These are phyloP conservation scores for Caenorhabditis uteleia DNA, from an alignment of 2,888 invertebrate species.

Conservation along the genomic window DNA sequence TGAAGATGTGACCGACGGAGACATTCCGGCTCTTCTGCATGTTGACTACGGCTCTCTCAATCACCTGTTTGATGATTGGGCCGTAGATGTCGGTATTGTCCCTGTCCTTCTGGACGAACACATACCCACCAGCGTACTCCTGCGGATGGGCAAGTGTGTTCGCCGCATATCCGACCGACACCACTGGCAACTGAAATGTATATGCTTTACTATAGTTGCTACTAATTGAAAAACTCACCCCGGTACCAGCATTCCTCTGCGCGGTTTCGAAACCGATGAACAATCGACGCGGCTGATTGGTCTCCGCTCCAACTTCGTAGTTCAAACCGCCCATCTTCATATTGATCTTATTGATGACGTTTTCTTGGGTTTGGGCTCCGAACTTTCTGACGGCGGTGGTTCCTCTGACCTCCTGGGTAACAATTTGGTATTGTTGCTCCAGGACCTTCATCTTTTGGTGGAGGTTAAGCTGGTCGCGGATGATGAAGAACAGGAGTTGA, in stretches of 20 bases:
- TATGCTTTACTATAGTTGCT: conserved; percentile 15
- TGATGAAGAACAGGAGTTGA: too few species aligned
- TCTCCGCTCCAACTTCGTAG: neutral
- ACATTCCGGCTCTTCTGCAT: neutral
- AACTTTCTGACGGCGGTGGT: neutral
- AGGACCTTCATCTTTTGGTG: conserved; percentile 4
- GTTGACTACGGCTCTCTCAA: conserved; percentile 2
- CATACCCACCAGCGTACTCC: too few species aligned
- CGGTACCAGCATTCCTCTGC: too few species aligned
- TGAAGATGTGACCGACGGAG: conserved; percentile 1
- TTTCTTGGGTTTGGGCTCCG: conserved; percentile 1
- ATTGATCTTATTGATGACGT: conserved; percentile 5
- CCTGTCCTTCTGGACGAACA: too few species aligned
- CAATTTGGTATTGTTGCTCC: conserved; percentile 9
- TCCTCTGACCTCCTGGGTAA: conserved; percentile 5
- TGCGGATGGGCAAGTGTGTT: conserved; percentile 7
- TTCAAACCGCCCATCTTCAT: neutral
- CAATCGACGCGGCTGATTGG: too few species aligned
- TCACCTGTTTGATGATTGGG: neutral
- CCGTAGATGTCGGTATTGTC: too few species aligned
- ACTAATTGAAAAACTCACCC: neutral
- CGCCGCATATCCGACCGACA: too few species aligned
- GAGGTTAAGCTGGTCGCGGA: too few species aligned
- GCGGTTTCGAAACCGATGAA: conserved; percentile 1
- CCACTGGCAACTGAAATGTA: too few species aligned